Evolutionary conservation across 2,797 vertebrate genomes (phyloP).

Genomic region (Muscicapa comitata): DNA sequence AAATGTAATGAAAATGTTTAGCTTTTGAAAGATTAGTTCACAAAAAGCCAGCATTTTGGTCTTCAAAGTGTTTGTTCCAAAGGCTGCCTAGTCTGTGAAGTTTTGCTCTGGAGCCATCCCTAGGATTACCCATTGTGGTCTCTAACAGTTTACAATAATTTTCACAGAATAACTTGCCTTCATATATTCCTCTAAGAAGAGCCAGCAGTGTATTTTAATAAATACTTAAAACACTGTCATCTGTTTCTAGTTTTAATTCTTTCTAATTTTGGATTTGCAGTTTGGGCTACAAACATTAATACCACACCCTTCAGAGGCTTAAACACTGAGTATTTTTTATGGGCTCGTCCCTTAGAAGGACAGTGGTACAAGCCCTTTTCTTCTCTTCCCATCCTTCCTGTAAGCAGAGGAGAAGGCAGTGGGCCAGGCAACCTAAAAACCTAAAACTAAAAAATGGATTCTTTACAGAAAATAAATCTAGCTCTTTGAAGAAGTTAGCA

Average conservation of each 20-base stretch:
- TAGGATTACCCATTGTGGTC: background rate
- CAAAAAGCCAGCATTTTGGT: background rate
- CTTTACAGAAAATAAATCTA: background rate
- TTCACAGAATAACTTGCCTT: background rate
- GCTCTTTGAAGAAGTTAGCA: background rate
- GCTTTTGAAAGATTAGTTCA: background rate
- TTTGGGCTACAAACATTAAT: background rate
- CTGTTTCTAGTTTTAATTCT: conserved; percentile 35
- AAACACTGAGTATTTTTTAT: background rate
- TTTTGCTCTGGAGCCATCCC: background rate
- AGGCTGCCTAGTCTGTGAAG: background rate
- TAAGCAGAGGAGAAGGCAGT: background rate
- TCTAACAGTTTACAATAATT: background rate
- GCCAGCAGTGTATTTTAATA: background rate
- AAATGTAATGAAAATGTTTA: background rate
- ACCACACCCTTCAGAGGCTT: background rate
- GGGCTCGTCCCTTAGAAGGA: background rate
- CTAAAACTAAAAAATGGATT: background rate
- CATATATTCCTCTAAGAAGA: background rate
- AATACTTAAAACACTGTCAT: background rate
- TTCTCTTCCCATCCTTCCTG: background rate
- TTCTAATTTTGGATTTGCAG: conserved; percentile 2
- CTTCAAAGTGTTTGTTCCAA: background rate
- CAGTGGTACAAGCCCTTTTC: background rate
- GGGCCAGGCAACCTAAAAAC: background rate